These are phyloP conservation scores for Ctenopoma multispine DNA, from an alignment of 2,797 vertebrate species.

Conservation along the genomic window DNA sequence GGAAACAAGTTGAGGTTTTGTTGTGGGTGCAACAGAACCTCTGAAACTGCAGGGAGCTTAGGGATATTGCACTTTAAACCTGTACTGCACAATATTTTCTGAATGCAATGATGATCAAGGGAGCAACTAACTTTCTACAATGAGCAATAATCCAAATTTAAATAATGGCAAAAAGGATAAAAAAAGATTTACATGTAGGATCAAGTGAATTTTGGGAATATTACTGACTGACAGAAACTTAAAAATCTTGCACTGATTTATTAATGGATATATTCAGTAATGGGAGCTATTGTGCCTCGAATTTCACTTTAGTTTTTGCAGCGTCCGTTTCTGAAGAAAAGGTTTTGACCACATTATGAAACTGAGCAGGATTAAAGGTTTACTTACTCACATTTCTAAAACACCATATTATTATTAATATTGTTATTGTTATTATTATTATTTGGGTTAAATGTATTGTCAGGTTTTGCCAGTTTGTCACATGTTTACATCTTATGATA, in stretches of 20 bases:
- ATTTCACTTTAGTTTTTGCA: slow-evolving; percentile 22
- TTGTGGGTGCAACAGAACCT: background rate
- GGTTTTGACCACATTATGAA: slow-evolving; percentile 13
- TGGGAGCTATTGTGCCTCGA: slow-evolving; percentile 52
- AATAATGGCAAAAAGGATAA: background rate
- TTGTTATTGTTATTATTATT: slow-evolving; percentile 1
- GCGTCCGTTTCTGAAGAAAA: background rate
- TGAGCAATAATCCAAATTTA: slow-evolving; percentile 6
- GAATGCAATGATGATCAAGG: background rate
- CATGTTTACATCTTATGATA: slow-evolving; percentile 44
- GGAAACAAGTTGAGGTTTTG: background rate
- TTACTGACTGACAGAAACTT: background rate
- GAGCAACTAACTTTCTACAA: slow-evolving; percentile 12
- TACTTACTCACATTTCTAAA: slow-evolving; percentile 22
- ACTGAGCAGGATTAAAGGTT: slow-evolving; percentile 16
- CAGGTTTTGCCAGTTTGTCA: slow-evolving; percentile 35
- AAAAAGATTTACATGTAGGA: background rate
- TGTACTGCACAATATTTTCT: slow-evolving; percentile 29
- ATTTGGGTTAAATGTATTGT: background rate
- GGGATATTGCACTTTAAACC: slow-evolving; percentile 43
- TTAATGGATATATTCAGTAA: background rate
- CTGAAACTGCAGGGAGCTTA: slow-evolving; percentile 9
- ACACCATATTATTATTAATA: slow-evolving; percentile 17
- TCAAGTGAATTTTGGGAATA: background rate
- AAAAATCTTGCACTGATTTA: background rate